Percentiles rank a stretch among this genome's conserved stretches.
Evolutionary conservation across 2,888 invertebrate genomes (phyloP).

Genomic region (Agrochola macilenta): DNA sequence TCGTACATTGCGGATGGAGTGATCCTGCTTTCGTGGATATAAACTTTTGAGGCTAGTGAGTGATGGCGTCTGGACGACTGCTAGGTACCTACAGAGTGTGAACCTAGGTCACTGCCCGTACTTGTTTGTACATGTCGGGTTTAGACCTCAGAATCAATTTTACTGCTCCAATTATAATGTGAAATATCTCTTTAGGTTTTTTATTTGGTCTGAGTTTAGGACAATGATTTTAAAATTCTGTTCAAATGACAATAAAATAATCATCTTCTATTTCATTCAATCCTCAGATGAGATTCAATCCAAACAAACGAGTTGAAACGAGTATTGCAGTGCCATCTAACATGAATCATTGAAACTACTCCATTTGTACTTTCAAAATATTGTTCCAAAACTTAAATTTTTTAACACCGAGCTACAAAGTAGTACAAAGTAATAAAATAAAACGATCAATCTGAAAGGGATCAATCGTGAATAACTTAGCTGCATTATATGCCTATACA

Average conservation of each 20-base stretch:
- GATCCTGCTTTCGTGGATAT: neutral
- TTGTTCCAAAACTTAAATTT: neutral
- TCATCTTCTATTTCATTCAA: neutral
- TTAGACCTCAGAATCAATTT: neutral
- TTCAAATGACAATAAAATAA: neutral
- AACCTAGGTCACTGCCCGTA: neutral
- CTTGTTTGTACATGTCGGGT: neutral
- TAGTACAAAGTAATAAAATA: neutral
- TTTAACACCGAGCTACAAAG: neutral
- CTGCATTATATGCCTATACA: too few species aligned
- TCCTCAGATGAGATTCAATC: too few species aligned
- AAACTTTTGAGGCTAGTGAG: neutral
- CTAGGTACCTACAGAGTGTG: slow-evolving; percentile 1
- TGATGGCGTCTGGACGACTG: too few species aligned
- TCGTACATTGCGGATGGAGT: neutral
- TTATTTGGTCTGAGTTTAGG: neutral
- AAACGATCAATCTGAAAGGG: neutral
- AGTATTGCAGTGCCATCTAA: slow-evolving; percentile 33
- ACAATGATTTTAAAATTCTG: neutral
- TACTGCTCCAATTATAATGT: neutral
- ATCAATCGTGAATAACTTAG: neutral
- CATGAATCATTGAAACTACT: neutral
- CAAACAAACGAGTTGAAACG: neutral
- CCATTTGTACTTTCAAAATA: neutral
- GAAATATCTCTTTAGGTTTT: neutral